Percentiles rank a stretch among this genome's conserved stretches.
Conservation (phyloP, 2,888 invertebrate genomes). For the Eilema caniola region DNA sequence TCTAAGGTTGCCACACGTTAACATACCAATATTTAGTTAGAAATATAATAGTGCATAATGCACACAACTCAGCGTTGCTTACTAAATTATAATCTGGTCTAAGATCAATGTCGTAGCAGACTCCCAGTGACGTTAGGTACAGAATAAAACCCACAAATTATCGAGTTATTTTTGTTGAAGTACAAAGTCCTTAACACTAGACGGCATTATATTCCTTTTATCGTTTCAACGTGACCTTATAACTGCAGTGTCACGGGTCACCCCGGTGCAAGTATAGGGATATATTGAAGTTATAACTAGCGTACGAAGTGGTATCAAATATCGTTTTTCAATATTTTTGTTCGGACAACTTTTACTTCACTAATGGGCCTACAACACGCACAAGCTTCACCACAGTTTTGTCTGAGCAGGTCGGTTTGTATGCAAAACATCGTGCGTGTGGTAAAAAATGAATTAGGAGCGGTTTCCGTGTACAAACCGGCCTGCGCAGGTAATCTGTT, state of each 20-base stretch:
- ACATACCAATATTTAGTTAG: neutral
- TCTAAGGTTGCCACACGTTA: slow-evolving; percentile 8
- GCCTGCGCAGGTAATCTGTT: no score
- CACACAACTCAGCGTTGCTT: neutral
- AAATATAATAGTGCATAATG: neutral
- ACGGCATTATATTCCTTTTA: neutral
- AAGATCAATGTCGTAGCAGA: no score
- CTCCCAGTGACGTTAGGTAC: neutral
- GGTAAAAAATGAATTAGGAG: no score
- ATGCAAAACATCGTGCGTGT: no score
- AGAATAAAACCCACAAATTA: neutral
- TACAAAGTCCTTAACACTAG: neutral
- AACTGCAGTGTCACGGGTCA: neutral
- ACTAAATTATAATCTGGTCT: neutral
- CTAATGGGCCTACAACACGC: no score
- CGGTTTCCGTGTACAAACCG: no score
- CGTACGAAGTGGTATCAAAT: no score
- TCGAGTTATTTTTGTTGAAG: neutral
- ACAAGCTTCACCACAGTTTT: no score
- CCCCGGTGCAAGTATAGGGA: neutral
- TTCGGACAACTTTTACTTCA: no score
- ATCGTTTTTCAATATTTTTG: no score
- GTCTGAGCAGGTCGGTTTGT: no score
- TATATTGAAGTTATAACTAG: neutral
- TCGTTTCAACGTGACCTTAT: neutral